Conservation (phyloP, 2,113 vertebrate genomes). For the Dromiciops gliroides region DNA sequence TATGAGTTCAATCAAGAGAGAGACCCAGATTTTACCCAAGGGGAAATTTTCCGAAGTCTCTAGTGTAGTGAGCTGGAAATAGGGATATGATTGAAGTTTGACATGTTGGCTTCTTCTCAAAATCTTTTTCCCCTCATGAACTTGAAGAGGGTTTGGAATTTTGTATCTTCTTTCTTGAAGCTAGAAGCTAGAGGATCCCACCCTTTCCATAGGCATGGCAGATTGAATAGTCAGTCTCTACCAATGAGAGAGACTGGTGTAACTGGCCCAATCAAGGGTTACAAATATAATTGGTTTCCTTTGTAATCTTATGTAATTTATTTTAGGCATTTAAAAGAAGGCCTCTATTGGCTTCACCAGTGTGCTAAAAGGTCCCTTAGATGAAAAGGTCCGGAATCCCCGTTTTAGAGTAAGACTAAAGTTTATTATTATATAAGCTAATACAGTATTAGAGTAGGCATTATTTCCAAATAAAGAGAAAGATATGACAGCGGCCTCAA, state of each 20-base stretch:
- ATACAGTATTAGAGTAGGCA: neutral
- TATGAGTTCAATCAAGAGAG: neutral
- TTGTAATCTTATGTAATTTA: neutral
- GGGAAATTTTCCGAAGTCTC: neutral
- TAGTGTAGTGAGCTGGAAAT: neutral
- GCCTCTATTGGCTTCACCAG: neutral
- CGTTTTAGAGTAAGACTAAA: neutral
- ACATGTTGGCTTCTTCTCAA: neutral
- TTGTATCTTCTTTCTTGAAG: neutral
- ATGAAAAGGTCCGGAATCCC: neutral
- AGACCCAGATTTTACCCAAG: neutral
- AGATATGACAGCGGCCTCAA: conserved; percentile 10
- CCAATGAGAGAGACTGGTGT: neutral
- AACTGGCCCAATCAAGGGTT: neutral
- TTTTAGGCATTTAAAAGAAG: neutral
- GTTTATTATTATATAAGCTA: conserved; percentile 15
- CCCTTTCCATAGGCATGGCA: neutral
- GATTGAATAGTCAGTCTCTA: neutral
- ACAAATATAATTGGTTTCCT: neutral
- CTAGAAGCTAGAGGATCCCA: neutral
- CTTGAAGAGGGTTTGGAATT: neutral
- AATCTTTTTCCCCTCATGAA: neutral
- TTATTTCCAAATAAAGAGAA: conserved; percentile 39
- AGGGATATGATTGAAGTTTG: neutral
- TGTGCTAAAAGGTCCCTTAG: neutral